Evolutionary conservation across 2,113 vertebrate genomes (phyloP), one percentile per base, ranked within the genome.

Genomic region (Rana temporaria): DNA sequence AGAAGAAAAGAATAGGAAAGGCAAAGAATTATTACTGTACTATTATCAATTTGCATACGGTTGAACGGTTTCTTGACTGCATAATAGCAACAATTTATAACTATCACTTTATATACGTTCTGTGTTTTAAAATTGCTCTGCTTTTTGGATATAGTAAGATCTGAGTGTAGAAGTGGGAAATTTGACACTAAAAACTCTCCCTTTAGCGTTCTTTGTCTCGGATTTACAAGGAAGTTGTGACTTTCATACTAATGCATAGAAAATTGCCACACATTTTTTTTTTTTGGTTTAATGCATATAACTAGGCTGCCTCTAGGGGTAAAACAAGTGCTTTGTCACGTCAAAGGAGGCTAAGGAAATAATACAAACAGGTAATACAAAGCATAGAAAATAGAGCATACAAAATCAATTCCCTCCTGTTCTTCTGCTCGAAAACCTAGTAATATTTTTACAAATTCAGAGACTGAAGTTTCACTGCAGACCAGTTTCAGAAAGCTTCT

Each of bases 221-320:
- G 60, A 75, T 62, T 75, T 75, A 62, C 72, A 60, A 75, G 72
- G 32, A 75, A 75, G 56, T 60, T 74, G 57, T 75, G 72, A 62
- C 32, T 75, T 62, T 75, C 72, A 74, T 75, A 75, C 72, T 38
- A 75, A 75, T 75, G 56, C 42, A 20, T 55, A 62, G 72, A 56
- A 75, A 62, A 57, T 32, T 75, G 56, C 60, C 60, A 74, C 71
- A 74, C 30, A 9, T 56, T 32, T 75, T 56, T 75, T 24, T 38
- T 62, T 62, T 56, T 42, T 75, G 72, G 72, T 75, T 75, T 75
- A 75, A 62, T 75, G 72, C 72, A 60, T 60, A 75, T 75, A 56
- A 24, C 57, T 62, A 34, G 72, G 72, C 32, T 62, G 72, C 60
- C 72, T 62, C 72, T 20, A 4, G 72, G 72, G 72, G 30, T 62